phyloP scores from a whole-genome alignment of 2,888 invertebrate genomes.

The Abrostola triplasia region DNA sequence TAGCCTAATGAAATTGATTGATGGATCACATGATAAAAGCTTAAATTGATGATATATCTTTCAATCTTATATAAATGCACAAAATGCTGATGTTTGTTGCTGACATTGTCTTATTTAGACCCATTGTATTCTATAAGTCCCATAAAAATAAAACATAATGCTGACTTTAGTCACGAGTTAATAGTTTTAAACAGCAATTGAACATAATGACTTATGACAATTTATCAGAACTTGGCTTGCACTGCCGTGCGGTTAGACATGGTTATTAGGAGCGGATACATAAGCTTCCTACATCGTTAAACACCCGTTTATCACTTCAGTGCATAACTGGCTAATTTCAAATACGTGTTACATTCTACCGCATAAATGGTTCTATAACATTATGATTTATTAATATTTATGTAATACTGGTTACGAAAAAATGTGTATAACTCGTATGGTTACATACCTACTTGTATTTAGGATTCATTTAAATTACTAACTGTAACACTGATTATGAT shows the following conservation, averaged over 20 bases:
- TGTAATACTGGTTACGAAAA: neutral
- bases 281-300: constrained; percentile 45
- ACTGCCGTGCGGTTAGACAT: constrained; percentile 20
- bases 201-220: too few relatives aligned
- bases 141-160: too few relatives aligned
- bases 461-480: too few relatives aligned
- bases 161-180: too few relatives aligned
- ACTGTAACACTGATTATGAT: too few relatives aligned
- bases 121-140: too few relatives aligned
- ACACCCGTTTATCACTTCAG: constrained; percentile 35
- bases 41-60: constrained; percentile 29
- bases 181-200: too few relatives aligned
- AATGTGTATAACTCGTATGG: too few relatives aligned
- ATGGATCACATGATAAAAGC: constrained; percentile 29
- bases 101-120: neutral
- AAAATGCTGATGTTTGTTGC: neutral
- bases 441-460: too few relatives aligned
- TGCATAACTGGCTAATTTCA: constrained; percentile 39
- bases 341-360: constrained; percentile 33
- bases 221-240: neutral
- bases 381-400: constrained; percentile 18
- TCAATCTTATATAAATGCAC: constrained; percentile 3
- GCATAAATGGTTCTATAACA: constrained; percentile 24
- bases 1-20: constrained; percentile 59
- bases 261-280: constrained; percentile 45